Conservation (phyloP, 2,888 invertebrate genomes). For the Meta bourneti region DNA sequence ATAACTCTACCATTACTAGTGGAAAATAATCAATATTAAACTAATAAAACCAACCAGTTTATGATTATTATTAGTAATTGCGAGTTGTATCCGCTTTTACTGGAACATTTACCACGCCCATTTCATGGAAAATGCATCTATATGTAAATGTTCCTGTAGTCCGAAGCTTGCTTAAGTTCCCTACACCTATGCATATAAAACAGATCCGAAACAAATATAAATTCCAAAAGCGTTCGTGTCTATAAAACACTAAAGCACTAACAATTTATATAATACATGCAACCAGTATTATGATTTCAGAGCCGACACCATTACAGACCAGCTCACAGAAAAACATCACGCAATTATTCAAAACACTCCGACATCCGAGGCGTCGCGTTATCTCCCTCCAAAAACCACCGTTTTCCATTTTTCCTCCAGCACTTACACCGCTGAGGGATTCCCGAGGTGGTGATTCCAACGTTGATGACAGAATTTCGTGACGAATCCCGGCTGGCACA, state of each 20-base stretch:
- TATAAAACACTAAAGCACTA: not conserved
- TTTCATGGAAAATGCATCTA: too few relatives aligned
- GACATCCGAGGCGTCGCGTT: not conserved
- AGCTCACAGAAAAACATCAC: not conserved
- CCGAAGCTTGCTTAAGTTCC: not conserved
- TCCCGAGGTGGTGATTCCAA: constrained; percentile 15
- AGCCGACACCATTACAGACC: not conserved
- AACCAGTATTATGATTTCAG: not conserved
- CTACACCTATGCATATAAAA: not conserved
- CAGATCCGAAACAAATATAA: not conserved
- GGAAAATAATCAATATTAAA: too few relatives aligned
- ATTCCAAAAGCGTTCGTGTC: not conserved
- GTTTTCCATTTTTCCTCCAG: not conserved
- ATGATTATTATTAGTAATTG: too few relatives aligned
- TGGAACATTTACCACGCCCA: too few relatives aligned
- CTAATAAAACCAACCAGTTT: too few relatives aligned
- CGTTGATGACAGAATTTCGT: constrained; percentile 71
- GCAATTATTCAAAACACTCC: constrained; percentile 41
- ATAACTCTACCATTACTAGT: too few relatives aligned
- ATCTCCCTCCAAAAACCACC: not conserved
- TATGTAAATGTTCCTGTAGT: not conserved
- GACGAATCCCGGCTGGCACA: constrained; percentile 54
- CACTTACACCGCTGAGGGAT: constrained; percentile 17
- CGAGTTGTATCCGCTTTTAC: too few relatives aligned
- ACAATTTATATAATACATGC: not conserved